Evolutionary conservation across 2,888 invertebrate species (phyloP), one percentile per base, ranked within the genome.

Genomic region (Halictus quadricinctus): DNA sequence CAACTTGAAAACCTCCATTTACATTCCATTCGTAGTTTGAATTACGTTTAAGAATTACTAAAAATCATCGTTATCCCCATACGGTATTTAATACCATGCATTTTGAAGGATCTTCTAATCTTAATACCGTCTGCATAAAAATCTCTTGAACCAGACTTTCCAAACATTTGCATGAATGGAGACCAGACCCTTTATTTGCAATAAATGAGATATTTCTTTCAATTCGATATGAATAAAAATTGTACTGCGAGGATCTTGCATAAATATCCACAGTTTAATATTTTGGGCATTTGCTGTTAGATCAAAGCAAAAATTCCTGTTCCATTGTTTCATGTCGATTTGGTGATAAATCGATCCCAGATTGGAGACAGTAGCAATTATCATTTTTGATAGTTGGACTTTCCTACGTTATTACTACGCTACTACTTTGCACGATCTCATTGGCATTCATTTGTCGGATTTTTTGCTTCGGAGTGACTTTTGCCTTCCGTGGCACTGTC

Each of bases 401-500:
- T 10, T 54, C 21, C 3, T 54, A 54, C 21, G 54, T 21, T 54
- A 0, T 54, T 10, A 0, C 54, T n/a, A 7, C 21, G 0, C 21
- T 10, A 54, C 10, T 54, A 8, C 8, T 60, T 12, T 1, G 15
- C 25, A 15, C 13, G 6, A 60, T 13, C 6, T 29, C 15, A 2
- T 13, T 15, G 25, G 13, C 7, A 66, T 66, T 10, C 18, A 36
- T 29, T 66, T 18, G 18, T 36, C 29, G 18, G 36, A 18, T 36
- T 18, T 18, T 66, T 36, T 36, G 18, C 4, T 1, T 0, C 36
- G 1, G 10, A 1, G 36, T 36, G 13, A 21, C 41, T 69, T 29
- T 64, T 36, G 48, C 25, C 64, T 41, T 70, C 46, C 46, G 58
- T 80, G 76, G 76, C 58, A 54, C 76, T 76, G 76, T 60, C 48